Conservation (phyloP, 2,113 vertebrate genomes). For the Saimiri boliviensis region DNA sequence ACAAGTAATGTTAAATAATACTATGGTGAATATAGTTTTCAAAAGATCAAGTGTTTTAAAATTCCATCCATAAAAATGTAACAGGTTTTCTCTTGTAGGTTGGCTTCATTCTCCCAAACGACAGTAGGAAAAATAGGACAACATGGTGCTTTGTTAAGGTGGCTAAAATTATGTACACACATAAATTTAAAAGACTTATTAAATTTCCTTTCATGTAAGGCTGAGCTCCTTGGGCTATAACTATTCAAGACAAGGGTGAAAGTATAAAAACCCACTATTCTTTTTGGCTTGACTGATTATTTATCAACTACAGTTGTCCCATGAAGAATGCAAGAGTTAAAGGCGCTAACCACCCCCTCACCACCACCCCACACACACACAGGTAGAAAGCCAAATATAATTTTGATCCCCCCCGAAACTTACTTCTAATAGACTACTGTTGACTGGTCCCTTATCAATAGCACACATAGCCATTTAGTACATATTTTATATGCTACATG, state of each 20-base stretch:
- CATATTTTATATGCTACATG: background rate
- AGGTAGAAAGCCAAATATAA: background rate
- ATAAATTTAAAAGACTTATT: background rate
- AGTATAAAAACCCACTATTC: background rate
- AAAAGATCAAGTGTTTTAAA: conserved; percentile 46
- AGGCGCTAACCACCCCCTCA: background rate
- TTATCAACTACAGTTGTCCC: background rate
- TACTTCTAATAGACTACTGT: background rate
- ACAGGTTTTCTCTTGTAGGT: background rate
- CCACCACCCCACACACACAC: too few species aligned
- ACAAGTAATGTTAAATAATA: background rate
- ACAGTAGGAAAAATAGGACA: background rate
- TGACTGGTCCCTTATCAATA: background rate
- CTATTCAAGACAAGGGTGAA: background rate
- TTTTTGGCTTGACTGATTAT: conserved; percentile 26
- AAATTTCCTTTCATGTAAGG: conserved; percentile 6
- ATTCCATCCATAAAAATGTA: background rate
- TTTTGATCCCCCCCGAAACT: background rate
- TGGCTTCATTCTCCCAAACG: background rate
- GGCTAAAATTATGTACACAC: background rate
- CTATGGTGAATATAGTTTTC: background rate
- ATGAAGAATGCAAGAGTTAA: background rate
- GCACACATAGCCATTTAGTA: background rate
- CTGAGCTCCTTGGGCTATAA: conserved; percentile 21
- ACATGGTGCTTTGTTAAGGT: background rate